Evolutionary conservation across 2,888 invertebrate genomes (phyloP).

Genomic region (Myopa testacea): DNA sequence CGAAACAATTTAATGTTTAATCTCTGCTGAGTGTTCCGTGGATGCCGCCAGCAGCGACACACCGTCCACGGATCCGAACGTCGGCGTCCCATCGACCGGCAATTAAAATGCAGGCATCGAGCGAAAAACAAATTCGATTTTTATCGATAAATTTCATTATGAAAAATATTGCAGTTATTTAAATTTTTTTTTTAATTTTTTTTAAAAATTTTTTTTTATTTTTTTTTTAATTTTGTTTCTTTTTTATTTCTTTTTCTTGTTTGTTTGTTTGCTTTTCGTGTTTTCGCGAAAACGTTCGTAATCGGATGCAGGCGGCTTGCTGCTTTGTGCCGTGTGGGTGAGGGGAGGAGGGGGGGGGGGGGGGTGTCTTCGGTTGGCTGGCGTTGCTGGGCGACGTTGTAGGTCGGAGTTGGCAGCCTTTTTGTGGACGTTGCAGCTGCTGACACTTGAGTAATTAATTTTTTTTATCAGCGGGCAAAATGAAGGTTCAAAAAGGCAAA

Average conservation of each 20-base stretch:
- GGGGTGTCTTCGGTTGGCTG: background rate
- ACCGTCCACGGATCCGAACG: background rate
- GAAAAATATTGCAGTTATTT: conserved; percentile 29
- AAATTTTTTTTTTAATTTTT: background rate
- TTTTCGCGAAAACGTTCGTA: background rate
- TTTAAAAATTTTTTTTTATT: background rate
- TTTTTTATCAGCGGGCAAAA: conserved; percentile 15
- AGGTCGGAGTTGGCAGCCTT: background rate
- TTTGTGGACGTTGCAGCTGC: background rate
- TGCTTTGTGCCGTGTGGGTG: background rate
- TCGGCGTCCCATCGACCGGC: background rate
- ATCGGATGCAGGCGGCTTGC: background rate
- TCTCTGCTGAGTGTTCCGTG: too few species aligned
- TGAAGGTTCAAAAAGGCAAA: background rate
- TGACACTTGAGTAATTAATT: conserved; percentile 26
- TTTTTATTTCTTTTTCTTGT: too few species aligned
- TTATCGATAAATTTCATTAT: conserved; percentile 30
- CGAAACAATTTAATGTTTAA: too few species aligned
- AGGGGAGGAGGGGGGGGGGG: background rate
- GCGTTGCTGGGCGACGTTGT: background rate
- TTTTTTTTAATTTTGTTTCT: background rate
- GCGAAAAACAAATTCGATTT: conserved; percentile 21
- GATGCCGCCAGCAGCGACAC: too few species aligned
- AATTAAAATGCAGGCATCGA: conserved; percentile 25
- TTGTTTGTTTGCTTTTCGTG: background rate